Base-by-base conservation (phyloP, 1,140 invertebrate species). In the Cydia amplana region DNA sequence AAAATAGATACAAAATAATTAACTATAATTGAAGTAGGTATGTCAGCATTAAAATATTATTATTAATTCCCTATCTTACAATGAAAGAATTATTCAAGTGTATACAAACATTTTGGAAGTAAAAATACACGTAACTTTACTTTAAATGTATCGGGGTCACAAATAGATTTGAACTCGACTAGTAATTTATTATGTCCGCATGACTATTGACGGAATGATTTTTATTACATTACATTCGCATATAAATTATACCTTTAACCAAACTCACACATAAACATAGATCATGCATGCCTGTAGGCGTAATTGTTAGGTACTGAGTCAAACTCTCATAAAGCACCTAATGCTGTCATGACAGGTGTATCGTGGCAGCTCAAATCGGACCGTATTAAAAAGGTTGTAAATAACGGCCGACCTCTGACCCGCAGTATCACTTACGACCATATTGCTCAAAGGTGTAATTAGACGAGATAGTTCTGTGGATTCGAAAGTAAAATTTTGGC, bases 401-500 rank as follows among this genome's bases (percentile, higher is more conserved):
- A 18, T 51, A 60, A 60, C 55, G 55, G 55, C 49, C 18, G 55
- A 60, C 1, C 55, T 60, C 9, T 12, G 55, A 60, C 55, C 55
- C 55, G 9, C 55, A 23, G 20, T 23, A 60, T 23, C 55, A 60
- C 55, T 60, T 60, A 60, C 55, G 55, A 20, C 55, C 10, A 23
- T 60, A 60, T 60, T 60, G 55, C 55, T 60, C 9, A 60, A 60
- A 6, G 43, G 51, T n/a, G 51, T 55, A 55, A 55, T 55, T 55
- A 55, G n/a, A 18, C n/a, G 43, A 46, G 4, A 55, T 18, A 55
- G 51, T n/a, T 55, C n/a, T 55, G 6, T 9, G 16, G 16, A 9
- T 14, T 55, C 51, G n/a, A 18, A 55, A 55, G 4, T 55, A 18
- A 55, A 18, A 55, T 51, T 2, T 18, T 51, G 49, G 28, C 28